A percentile compares a stretch with the other conserved stretches of the same genome.
Evolutionary conservation across 2,888 invertebrate genomes (phyloP).

Genomic region (Hydrotaea cyrtoneurina): DNA sequence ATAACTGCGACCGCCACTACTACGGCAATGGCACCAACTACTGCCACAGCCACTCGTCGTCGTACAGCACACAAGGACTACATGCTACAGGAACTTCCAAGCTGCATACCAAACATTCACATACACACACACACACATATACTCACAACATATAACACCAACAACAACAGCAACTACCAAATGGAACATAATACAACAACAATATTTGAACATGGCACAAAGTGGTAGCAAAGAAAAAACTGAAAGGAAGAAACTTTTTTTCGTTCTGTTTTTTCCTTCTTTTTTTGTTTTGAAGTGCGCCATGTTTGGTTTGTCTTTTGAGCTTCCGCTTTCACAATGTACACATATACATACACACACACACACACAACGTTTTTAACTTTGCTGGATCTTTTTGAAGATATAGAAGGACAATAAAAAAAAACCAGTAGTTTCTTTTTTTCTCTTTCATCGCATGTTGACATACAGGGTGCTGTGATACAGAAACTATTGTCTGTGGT

Average conservation of each 20-base stretch:
- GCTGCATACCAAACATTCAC: conserved; percentile 31
- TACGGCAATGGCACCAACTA: background rate
- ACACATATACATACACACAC: conserved; percentile 29
- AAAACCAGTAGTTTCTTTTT: conserved; percentile 33
- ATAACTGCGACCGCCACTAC: background rate
- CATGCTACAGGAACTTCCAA: conserved; percentile 3
- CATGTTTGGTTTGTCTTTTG: conserved; percentile 80
- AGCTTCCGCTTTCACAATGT: conserved; percentile 74
- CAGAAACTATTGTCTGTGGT: background rate
- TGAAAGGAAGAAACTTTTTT: conserved; percentile 42
- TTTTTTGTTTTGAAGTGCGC: conserved; percentile 75
- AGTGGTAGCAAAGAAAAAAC: conserved; percentile 68
- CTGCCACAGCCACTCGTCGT: background rate
- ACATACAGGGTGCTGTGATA: conserved; percentile 43
- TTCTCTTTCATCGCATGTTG: conserved; percentile 49
- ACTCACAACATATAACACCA: background rate
- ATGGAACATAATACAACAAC: conserved; percentile 18
- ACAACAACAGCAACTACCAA: background rate
- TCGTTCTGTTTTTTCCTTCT: background rate
- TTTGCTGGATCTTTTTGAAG: conserved; percentile 32
- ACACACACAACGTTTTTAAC: conserved; percentile 38
- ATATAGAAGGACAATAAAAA: conserved; percentile 8
- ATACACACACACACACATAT: background rate
- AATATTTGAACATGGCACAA: conserved; percentile 49
- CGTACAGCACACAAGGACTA: background rate